Conservation (phyloP, 1,140 invertebrate genomes). For the Schlechtendalia chinensis region DNA sequence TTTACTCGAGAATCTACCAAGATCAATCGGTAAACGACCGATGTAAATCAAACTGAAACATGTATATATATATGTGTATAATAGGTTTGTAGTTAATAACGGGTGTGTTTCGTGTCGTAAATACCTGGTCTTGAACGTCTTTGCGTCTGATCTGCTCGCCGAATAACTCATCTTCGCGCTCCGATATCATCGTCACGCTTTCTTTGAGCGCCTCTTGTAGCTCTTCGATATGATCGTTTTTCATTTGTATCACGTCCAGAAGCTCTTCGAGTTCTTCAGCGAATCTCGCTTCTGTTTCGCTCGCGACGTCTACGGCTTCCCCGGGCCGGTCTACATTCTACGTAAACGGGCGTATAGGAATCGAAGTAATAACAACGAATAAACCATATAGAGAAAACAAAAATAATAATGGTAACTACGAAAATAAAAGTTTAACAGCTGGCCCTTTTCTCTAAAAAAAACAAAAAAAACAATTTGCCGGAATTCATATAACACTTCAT, state of each 20-base stretch:
- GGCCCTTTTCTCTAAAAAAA: conserved; percentile 11
- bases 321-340: conserved; percentile 30
- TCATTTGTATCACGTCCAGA: conserved; percentile 58
- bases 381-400: conserved; percentile 40
- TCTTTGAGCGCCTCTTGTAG: conserved; percentile 75
- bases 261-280: conserved; percentile 60
- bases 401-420: conserved; percentile 41
- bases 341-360: conserved; percentile 4
- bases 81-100: no score
- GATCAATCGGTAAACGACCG: no score
- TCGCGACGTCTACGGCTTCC: conserved; percentile 50
- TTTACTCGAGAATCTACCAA: no score
- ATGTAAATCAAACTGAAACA: no score
- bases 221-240: conserved; percentile 69
- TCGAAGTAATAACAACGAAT: conserved; percentile 33
- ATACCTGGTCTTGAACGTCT: conserved; percentile 66
- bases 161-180: conserved; percentile 65
- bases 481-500: conserved; percentile 25
- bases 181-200: conserved; percentile 65
- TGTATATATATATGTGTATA: no score
- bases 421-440: conserved; percentile 28
- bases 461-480: no score
- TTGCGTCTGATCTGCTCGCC: conserved; percentile 63
- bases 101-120: not conserved
- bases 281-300: conserved; percentile 52